Evolutionary conservation across 2,888 invertebrate species (phyloP).

Genomic region (Eulithis prunata): DNA sequence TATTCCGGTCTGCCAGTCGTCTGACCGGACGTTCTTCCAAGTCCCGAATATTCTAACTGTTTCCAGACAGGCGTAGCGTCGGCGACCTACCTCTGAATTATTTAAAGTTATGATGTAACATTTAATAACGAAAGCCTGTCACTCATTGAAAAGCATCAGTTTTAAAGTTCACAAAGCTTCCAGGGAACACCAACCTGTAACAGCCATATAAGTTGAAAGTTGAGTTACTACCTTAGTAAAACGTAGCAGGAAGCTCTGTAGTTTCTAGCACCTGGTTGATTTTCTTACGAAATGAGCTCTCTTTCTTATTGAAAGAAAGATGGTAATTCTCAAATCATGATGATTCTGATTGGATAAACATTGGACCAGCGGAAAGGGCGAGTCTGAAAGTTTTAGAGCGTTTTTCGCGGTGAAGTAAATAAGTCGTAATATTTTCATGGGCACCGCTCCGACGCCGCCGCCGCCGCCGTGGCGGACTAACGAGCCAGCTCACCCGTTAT

Average conservation of each 20-base stretch:
- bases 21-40: slow-evolving; percentile 1
- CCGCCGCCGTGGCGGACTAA: slow-evolving; percentile 54
- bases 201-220: too few species aligned
- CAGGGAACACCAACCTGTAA: too few species aligned
- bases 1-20: slow-evolving; percentile 42
- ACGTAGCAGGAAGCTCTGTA: too few species aligned
- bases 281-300: too few species aligned
- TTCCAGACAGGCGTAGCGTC: background rate
- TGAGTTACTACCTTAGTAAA: too few species aligned
- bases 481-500: slow-evolving; percentile 60
- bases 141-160: too few species aligned
- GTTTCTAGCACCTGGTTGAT: too few species aligned
- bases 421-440: slow-evolving; percentile 81
- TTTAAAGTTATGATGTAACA: too few species aligned
- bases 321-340: background rate
- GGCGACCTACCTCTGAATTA: too few species aligned
- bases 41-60: background rate
- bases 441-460: slow-evolving; percentile 66
- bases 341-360: background rate
- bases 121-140: too few species aligned
- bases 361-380: background rate
- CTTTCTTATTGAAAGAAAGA: background rate
- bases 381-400: slow-evolving; percentile 50
- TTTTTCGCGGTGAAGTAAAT: slow-evolving; percentile 76
- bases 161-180: too few species aligned